Conservation (phyloP, 2,113 vertebrate species). For the Nesogale talazaci region DNA sequence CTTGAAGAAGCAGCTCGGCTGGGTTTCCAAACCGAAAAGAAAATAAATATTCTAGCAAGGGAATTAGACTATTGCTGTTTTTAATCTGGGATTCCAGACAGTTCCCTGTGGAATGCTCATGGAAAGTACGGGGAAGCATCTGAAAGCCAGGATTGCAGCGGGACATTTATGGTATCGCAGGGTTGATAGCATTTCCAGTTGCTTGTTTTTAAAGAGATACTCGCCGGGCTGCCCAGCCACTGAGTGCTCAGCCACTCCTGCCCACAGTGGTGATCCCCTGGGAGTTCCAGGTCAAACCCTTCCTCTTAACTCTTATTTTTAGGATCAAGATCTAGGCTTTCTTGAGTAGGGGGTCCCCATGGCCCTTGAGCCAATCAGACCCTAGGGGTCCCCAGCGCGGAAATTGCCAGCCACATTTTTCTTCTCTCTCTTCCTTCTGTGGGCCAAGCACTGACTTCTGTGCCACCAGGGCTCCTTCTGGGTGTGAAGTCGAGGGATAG, state of each 20-base stretch:
- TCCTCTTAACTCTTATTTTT: neutral
- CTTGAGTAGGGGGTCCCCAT: neutral
- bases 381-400: neutral
- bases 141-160: constrained; percentile 78
- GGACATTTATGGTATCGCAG: constrained; percentile 88
- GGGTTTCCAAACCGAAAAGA: constrained; percentile 78
- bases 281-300: constrained; percentile 56
- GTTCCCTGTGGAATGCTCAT: constrained; percentile 85
- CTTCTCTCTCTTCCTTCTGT: too few relatives aligned
- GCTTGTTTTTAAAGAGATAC: constrained; percentile 83
- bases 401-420: neutral
- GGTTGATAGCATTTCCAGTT: constrained; percentile 79
- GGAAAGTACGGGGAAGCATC: constrained; percentile 85
- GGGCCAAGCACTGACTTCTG: neutral
- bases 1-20: constrained; percentile 64
- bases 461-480: neutral
- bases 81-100: constrained; percentile 84
- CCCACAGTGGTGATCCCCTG: constrained; percentile 45
- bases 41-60: constrained; percentile 68
- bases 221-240: constrained; percentile 68
- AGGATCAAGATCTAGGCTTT: constrained; percentile 6
- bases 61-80: constrained; percentile 78
- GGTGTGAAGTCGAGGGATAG: constrained; percentile 51
- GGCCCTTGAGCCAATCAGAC: neutral
- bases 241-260: constrained; percentile 75